Conservation (phyloP, 1,140 invertebrate genomes). For the Drosophila equinoxialis region DNA sequence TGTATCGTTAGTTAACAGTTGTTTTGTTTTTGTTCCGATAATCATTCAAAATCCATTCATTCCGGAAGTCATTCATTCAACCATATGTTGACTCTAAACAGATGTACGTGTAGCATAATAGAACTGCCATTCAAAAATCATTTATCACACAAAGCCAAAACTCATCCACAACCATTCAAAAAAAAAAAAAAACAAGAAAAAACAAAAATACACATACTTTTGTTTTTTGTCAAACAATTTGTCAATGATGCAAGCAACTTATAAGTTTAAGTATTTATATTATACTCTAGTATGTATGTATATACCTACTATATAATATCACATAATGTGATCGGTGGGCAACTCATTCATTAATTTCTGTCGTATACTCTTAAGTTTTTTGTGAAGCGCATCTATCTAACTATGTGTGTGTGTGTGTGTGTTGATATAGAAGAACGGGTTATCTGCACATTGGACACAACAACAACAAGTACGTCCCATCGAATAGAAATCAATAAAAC, state of each 20-base stretch:
- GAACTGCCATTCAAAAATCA: conserved; percentile 68
- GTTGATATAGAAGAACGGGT: conserved; percentile 31
- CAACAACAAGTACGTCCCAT: conserved; percentile 22
- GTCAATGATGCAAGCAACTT: conserved; percentile 66
- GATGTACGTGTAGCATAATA: conserved; percentile 69
- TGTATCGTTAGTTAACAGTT: not conserved
- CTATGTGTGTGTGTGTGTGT: not conserved
- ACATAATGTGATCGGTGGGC: conserved; percentile 34
- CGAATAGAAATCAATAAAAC: conserved; percentile 70
- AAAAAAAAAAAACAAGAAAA: not conserved
- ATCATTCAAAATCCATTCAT: conserved; percentile 44
- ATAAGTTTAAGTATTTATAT: conserved; percentile 12
- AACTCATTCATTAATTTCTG: conserved; percentile 65
- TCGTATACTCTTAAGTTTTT: conserved; percentile 33
- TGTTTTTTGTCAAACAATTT: conserved; percentile 64
- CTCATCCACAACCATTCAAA: conserved; percentile 3
- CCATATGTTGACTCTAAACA: conserved; percentile 67
- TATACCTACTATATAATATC: conserved; percentile 40
- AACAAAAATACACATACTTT: not conserved
- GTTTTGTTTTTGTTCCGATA: not conserved
- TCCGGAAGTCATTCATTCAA: conserved; percentile 66
- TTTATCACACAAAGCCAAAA: conserved; percentile 56
- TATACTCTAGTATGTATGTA: not conserved
- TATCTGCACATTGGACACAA: conserved; percentile 46
- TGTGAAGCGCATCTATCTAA: conserved; percentile 3